Evolutionary conservation across 2,888 invertebrate species (phyloP), one percentile per base, ranked within the genome.

Genomic region (Apotomis betuletana): DNA sequence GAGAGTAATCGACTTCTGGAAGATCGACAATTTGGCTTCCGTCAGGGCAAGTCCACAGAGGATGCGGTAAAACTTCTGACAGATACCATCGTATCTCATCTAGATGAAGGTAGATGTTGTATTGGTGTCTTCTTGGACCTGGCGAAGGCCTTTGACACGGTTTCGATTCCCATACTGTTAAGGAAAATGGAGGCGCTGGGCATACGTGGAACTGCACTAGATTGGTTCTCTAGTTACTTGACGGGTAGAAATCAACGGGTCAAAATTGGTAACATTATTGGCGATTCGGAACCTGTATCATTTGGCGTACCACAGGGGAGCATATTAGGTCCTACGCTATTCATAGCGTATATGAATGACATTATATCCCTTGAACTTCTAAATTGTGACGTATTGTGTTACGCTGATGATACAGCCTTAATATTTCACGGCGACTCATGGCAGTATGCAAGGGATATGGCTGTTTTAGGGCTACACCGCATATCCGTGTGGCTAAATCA

Each of bases 261-360:
- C 1, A 62, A 38, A 59, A 44, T 67, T 10, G 46, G 64, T 38
- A 74, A 3, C 41, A 41, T 6, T 0, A 6, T 41, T 41, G 3
- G 41, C 6, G 41, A 5, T 41, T 41, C 41, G 41, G 41, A 41
- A 6, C 41, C 41, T 41, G 41, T 41, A 41, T 41, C 41, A 5
- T 41, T 41, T 2, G 41, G 41, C 41, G 74, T 77, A 0, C 75
- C 75, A 0, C 75, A 76, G 52, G 77, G 77, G 3, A 76, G 77
- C 54, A 73, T 71, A n/a, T 46, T 74, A 0, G 71, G 69, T 3
- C 71, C 71, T 3, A 69, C 74, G 0, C 59, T 74, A 3, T 74
- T 74, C 55, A 15, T 69, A 9, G 27, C 52, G 0, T 71, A 72
- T 41, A 55, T 74, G 10, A 74, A 74, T 38, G 67, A 70, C 51